Percentiles rank a stretch among this genome's conserved stretches.
Conservation (phyloP, 2,797 vertebrate genomes). For the Crocidura indochinensis region DNA sequence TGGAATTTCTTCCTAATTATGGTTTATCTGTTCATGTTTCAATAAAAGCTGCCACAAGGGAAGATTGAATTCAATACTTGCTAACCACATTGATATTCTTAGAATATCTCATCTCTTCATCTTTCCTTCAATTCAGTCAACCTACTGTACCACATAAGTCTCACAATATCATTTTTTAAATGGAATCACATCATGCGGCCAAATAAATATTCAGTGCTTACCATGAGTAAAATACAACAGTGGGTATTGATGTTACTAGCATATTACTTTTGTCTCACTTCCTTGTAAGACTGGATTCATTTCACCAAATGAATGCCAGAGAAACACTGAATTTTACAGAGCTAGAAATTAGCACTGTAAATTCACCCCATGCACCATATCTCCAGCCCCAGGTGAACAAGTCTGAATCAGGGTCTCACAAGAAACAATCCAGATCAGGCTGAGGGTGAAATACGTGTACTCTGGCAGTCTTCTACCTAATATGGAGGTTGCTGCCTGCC, state of each 20-base stretch:
- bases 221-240: neutral
- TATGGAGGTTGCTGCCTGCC: too few species aligned
- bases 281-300: constrained; percentile 26
- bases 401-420: too few species aligned
- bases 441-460: too few species aligned
- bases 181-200: constrained; percentile 2
- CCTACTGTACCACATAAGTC: neutral
- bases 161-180: constrained; percentile 22
- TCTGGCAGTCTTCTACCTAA: too few species aligned
- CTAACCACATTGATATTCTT: neutral
- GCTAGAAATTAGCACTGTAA: neutral
- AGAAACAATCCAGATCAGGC: too few species aligned
- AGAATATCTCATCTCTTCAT: neutral
- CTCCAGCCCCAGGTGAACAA: too few species aligned
- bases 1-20: too few species aligned
- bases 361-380: too few species aligned
- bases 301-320: constrained; percentile 6
- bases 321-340: constrained; percentile 40
- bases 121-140: constrained; percentile 21
- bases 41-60: neutral
- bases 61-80: neutral
- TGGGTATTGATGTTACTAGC: neutral
- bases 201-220: neutral
- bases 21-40: neutral
- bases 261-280: constrained; percentile 14